These are phyloP conservation scores for Drosophila macrospina DNA, from an alignment of 2,888 invertebrate species.

Conservation along the genomic window DNA sequence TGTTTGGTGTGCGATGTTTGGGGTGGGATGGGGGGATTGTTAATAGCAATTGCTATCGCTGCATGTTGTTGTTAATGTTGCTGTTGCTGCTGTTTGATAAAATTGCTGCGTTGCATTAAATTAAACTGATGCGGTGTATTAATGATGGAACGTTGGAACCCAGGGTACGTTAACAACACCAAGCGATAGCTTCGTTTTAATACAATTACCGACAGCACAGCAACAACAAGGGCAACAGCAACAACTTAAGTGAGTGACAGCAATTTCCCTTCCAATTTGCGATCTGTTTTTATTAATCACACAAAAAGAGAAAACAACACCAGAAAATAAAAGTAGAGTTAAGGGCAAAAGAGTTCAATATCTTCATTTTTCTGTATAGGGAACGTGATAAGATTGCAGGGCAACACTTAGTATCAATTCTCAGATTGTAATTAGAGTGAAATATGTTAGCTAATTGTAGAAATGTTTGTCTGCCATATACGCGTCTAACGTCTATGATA, in stretches of 20 bases:
- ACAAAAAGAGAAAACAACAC: constrained; percentile 35
- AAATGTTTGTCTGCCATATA: constrained; percentile 5
- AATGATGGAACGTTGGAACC: constrained; percentile 50
- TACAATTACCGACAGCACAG: constrained; percentile 63
- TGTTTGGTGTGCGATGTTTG: constrained; percentile 20
- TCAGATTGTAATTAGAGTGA: not conserved
- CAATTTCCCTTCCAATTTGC: constrained; percentile 76
- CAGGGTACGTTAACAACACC: constrained; percentile 27
- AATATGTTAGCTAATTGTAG: not conserved
- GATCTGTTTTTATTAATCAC: constrained; percentile 75
- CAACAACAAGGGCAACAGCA: constrained; percentile 16
- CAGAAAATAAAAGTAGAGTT: constrained; percentile 16
- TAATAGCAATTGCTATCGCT: constrained; percentile 62
- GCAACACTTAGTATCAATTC: not conserved
- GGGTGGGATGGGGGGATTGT: constrained; percentile 22
- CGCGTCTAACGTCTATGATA: constrained; percentile 1
- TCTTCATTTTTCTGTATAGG: not conserved
- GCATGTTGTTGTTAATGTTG: constrained; percentile 45
- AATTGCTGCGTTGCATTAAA: constrained; percentile 79
- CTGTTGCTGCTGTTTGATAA: constrained; percentile 63
- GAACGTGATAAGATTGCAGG: not conserved
- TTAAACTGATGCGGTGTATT: constrained; percentile 78
- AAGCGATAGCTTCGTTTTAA: constrained; percentile 52
- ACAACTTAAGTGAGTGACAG: constrained; percentile 68
- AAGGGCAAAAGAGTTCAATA: constrained; percentile 45